phyloP scores from a whole-genome alignment of 2,888 invertebrate genomes.

The Aleiodes testaceus region DNA sequence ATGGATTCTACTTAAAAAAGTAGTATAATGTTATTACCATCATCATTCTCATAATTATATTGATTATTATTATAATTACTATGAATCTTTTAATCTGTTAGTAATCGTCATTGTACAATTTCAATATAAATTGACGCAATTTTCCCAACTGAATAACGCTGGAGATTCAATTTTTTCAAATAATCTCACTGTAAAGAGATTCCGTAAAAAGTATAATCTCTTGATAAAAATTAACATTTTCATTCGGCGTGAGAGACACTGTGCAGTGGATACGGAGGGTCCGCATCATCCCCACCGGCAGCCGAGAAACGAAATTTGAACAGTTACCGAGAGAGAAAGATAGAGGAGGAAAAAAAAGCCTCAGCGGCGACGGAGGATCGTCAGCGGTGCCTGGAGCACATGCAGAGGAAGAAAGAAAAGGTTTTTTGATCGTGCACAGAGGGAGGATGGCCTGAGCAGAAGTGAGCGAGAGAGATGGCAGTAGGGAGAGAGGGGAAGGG shows the following conservation, averaged over 20 bases:
- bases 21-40: too few species aligned
- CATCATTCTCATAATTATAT: too few species aligned
- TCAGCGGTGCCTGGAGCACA: constrained; percentile 45
- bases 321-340: constrained; percentile 62
- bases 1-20: too few species aligned
- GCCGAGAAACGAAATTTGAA: constrained; percentile 67
- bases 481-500: constrained; percentile 41
- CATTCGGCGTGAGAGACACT: constrained; percentile 64
- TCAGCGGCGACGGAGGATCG: constrained; percentile 41
- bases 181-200: neutral
- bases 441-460: constrained; percentile 44
- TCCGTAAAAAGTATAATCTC: neutral
- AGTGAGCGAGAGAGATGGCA: constrained; percentile 47
- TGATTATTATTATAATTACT: too few species aligned
- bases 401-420: constrained; percentile 30
- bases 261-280: constrained; percentile 55
- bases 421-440: constrained; percentile 36
- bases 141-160: too few species aligned
- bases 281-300: constrained; percentile 59
- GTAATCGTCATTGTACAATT: too few species aligned
- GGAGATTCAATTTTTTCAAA: neutral
- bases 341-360: constrained; percentile 42
- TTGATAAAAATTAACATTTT: neutral
- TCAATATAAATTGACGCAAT: too few species aligned
- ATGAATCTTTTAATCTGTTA: too few species aligned